Evolutionary conservation across 1,140 invertebrate genomes (phyloP), one percentile per base, ranked within the genome.

Genomic region (Aphaenogaster rudis): DNA sequence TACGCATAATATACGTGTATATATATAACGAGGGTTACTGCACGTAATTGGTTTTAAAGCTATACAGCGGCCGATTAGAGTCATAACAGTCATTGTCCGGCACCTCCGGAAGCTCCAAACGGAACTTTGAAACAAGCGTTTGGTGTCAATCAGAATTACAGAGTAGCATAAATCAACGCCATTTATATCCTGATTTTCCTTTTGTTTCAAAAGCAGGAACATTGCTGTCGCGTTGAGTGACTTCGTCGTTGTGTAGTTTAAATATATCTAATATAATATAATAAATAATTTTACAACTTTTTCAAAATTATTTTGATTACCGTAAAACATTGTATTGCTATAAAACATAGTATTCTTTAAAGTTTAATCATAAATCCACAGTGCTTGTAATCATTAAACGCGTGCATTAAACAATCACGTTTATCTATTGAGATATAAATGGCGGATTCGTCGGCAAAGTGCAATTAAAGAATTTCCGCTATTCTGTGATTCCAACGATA

Each of bases 21-120:
- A 52, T 87, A 66, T 78, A 80, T 74, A 87, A 86, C 76, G 50
- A 74, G 64, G 76, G 84, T 93, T 90, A 91, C 88, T 90, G 91
- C 66, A 86, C 88, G 80, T 90, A 87, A 91, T 93, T 79, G 88
- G 92, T 91, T 87, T 87, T 77, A 81, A 78, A 92, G 86, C 91
- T 86, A 80, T 90, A 87, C 86, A 86, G 88, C 80, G 86, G 91
- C 87, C 91, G 82, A 89, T 93, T 82, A 88, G 80, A 91, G 78
- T 88, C 82, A 84, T 76, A 87, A 91, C 92, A 87, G 89, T 90
- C 87, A 86, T 92, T 85, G 87, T 86, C 79, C 72, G 66, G 52
- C 59, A 54, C 77, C 33, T 76, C 54, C 80, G 80, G n/a, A 76
- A 76, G 28, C 54, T 61, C 69, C 80, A 59, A 48, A 45, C 33